A percentile compares a stretch with the other conserved stretches of the same genome.
Evolutionary conservation across 2,113 vertebrate species (phyloP).

Genomic region (Numida meleagris): DNA sequence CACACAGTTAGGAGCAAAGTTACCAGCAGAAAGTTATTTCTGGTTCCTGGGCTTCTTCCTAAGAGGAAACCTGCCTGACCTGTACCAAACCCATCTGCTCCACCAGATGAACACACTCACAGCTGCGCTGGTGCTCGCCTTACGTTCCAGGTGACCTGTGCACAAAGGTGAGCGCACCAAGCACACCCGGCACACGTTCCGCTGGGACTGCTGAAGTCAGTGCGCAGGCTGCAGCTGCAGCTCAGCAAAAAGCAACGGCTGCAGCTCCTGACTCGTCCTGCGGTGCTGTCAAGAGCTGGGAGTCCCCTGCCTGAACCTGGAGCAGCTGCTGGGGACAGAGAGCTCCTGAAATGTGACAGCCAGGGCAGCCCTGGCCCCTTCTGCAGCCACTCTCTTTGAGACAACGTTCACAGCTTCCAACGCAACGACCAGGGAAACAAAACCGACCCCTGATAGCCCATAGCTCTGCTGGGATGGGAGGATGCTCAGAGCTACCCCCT

Average conservation of each 20-base stretch:
- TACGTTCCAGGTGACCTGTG: accelerated
- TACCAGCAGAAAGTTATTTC: neutral
- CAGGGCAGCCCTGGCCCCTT: neutral
- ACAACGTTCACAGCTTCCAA: no score
- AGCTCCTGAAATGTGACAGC: neutral
- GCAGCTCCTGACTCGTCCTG: neutral
- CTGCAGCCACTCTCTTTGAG: no score
- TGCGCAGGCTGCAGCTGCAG: neutral
- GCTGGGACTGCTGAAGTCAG: neutral
- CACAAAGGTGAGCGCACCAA: neutral
- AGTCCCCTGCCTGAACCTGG: neutral
- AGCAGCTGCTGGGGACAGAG: neutral
- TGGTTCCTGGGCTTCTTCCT: neutral
- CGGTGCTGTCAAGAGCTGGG: neutral
- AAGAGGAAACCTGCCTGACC: neutral
- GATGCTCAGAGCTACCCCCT: neutral
- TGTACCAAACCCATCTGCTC: neutral
- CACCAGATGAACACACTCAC: neutral
- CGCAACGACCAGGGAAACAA: neutral
- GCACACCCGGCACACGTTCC: accelerated
- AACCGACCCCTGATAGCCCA: neutral
- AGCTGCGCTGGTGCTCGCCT: neutral
- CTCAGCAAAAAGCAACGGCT: neutral
- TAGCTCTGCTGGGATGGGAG: neutral
- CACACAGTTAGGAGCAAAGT: neutral